Evolutionary conservation across 2,888 invertebrate species (phyloP), one percentile per base, ranked within the genome.

Genomic region (Heterodera filipjevi): DNA sequence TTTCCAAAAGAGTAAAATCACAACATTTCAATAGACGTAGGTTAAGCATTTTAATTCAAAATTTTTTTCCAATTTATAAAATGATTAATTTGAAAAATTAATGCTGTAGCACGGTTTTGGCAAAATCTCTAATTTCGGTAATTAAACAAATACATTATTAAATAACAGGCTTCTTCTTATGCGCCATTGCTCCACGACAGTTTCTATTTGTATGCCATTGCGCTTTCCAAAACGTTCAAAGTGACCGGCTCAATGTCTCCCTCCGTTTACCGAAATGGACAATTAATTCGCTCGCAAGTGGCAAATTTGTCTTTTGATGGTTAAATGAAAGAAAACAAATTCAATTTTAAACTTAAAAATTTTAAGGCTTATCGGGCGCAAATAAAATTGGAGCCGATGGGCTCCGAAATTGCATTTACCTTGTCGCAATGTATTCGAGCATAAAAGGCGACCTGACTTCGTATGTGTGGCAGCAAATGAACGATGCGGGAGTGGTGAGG

Each of bases 201-300:
- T 16, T 84, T 86, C 75, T 87, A 85, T 66, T 74, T 87, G 19
- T 87, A 87, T 68, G 86, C 83, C 2, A 49, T 82, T 75, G 85
- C 82, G 0, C 76, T 87, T 10, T 66, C 76, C 19, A 59, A 68
- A n/a, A 74, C 77, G n/a, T 33, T 82, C 16, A 81, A 81, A 27
- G 44, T 32, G 1, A 46, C 66, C 66, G 70, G 64, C 59, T 49
- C 72, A 12, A 32, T 32, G 32, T 71, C 79, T 72, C 39, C 33
- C 59, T 27, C 74, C 49, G 59, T 32, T 53, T 49, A 71, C 14
- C 79, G 81, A 16, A 76, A 81, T 39, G 81, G 82, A 8, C 49
- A 44, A 2, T 49, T 82, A 22, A 22, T 80, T 53, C 53, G 53
- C 19, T 64, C 79, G 8, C 27, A 74, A 12, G 22, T 35, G 14